Evolutionary conservation across 53 echinoderm and acorn worm genomes (phyloP).

Genomic region (Echinarachnius parma): DNA sequence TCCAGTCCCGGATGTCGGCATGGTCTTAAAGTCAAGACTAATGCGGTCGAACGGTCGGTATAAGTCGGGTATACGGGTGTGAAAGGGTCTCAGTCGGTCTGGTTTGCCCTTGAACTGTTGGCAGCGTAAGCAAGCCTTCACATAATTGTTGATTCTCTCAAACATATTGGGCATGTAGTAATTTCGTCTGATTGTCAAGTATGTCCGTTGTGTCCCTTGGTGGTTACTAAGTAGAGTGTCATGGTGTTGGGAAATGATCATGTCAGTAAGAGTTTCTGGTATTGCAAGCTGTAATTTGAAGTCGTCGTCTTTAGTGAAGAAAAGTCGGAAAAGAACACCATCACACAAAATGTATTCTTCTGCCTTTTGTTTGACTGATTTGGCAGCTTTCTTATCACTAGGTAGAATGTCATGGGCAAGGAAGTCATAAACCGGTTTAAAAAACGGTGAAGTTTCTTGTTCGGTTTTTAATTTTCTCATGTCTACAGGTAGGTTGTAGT

Average conservation of each 20-base stretch:
- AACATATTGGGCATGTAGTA: constrained; percentile 65
- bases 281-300: constrained; percentile 47
- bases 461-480: constrained; percentile 26
- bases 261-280: constrained; percentile 47
- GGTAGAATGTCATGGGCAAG: constrained; percentile 47
- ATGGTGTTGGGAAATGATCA: constrained; percentile 53
- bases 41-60: constrained; percentile 58
- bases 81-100: constrained; percentile 44
- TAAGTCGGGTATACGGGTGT: constrained; percentile 45
- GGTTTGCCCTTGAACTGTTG: constrained; percentile 54
- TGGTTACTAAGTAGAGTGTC: constrained; percentile 55
- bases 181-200: constrained; percentile 51
- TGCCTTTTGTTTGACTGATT: constrained; percentile 23
- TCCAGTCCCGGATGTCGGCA: constrained; percentile 43
- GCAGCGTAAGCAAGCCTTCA: constrained; percentile 48
- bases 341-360: constrained; percentile 53
- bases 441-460: constrained; percentile 45
- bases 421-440: constrained; percentile 38
- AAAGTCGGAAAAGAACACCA: constrained; percentile 45
- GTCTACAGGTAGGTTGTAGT: constrained; percentile 49
- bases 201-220: constrained; percentile 50
- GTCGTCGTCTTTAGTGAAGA: constrained; percentile 34
- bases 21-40: constrained; percentile 60
- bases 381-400: constrained; percentile 45
- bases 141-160: constrained; percentile 38